These are phyloP conservation scores for Brachyhypopomus occidentalis DNA, from an alignment of 2,113 vertebrate genomes.

Conservation along the genomic window DNA sequence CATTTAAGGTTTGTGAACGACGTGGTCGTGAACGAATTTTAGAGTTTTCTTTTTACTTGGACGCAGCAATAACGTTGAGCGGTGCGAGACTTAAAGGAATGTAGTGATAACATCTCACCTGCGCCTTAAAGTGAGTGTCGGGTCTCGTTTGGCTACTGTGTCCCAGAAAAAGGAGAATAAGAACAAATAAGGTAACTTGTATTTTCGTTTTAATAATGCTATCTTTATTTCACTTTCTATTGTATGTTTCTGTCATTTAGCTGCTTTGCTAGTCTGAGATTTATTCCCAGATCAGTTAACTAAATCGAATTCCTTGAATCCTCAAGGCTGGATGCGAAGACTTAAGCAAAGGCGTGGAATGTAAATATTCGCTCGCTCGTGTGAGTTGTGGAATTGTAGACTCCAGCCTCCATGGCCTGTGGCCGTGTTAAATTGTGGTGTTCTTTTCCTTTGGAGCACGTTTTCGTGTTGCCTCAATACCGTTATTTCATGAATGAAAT, in stretches of 20 bases:
- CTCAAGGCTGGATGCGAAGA: no score
- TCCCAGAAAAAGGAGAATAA: conserved; percentile 4
- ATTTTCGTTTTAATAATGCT: background rate
- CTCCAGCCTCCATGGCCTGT: no score
- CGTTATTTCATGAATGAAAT: no score
- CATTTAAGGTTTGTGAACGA: conserved; percentile 50
- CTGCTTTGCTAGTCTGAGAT: background rate
- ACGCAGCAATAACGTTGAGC: conserved; percentile 42
- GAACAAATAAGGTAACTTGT: conserved; percentile 44
- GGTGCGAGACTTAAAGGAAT: conserved; percentile 61
- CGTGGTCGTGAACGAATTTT: conserved; percentile 39
- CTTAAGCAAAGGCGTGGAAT: no score
- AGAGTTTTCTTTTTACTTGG: conserved; percentile 35
- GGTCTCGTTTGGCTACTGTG: conserved; percentile 14
- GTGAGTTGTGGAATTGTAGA: no score
- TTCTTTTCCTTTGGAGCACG: no score
- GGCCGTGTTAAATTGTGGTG: no score
- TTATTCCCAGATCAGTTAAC: background rate
- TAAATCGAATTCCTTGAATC: no score
- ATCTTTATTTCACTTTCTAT: conserved; percentile 52
- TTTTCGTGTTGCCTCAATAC: no score
- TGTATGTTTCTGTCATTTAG: background rate
- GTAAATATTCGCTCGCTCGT: no score
- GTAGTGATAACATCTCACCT: conserved; percentile 66
- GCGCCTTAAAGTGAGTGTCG: conserved; percentile 56